Percentiles rank a stretch among this genome's conserved stretches.
Evolutionary conservation across 2,888 invertebrate genomes (phyloP).

Genomic region (Nomada flava): DNA sequence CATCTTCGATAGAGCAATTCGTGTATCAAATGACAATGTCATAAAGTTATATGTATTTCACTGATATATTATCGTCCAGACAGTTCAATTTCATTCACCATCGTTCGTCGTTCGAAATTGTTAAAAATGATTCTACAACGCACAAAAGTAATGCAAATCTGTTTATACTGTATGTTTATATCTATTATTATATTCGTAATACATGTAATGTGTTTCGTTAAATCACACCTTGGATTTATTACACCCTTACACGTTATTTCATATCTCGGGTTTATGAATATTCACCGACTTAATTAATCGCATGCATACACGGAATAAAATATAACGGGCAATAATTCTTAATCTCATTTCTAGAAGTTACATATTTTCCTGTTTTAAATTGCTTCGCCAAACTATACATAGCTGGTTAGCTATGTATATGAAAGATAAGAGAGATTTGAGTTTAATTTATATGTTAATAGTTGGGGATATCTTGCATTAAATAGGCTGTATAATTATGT

Average conservation of each 20-base stretch:
- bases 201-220: background rate
- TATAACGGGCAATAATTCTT: background rate
- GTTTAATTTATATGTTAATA: background rate
- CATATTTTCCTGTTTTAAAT: background rate
- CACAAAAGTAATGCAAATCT: background rate
- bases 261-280: background rate
- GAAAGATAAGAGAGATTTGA: background rate
- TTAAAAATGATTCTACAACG: conserved; percentile 10
- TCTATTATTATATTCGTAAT: background rate
- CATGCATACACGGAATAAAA: background rate
- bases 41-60: conserved; percentile 36
- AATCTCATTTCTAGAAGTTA: background rate
- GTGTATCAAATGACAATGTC: conserved; percentile 22
- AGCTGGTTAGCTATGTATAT: background rate
- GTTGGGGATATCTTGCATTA: background rate
- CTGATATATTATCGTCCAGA: conserved; percentile 21
- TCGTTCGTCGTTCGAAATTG: conserved; percentile 22
- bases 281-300: background rate
- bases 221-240: background rate
- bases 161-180: conserved; percentile 19
- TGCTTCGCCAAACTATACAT: background rate
- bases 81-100: conserved; percentile 48
- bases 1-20: conserved; percentile 22
- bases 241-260: background rate
- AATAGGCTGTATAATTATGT: background rate